Evolutionary conservation across 1,140 invertebrate genomes (phyloP).

Genomic region (Coelopa frigida): DNA sequence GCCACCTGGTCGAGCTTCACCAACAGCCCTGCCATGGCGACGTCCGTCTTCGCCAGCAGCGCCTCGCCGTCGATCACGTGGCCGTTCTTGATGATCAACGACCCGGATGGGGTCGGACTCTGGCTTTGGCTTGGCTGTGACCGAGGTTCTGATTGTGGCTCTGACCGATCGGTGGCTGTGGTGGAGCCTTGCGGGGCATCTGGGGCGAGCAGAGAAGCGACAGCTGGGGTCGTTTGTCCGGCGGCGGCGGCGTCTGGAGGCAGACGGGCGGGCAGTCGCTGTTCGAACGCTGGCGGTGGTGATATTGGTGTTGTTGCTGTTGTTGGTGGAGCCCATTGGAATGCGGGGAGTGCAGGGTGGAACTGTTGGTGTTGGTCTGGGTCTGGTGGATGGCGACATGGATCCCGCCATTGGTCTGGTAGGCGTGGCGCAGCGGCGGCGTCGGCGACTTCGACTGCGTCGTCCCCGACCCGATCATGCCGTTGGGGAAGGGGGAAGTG

Average conservation of each 20-base stretch:
- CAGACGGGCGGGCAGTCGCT: slow-evolving; percentile 13
- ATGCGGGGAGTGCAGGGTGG: slow-evolving; percentile 17
- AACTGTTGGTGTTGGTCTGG: background rate
- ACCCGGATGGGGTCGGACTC: slow-evolving; percentile 1
- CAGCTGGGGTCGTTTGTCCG: slow-evolving; percentile 12
- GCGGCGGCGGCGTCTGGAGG: slow-evolving; percentile 8
- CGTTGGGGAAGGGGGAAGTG: slow-evolving; percentile 1
- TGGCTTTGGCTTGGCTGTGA: background rate
- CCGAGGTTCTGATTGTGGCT: background rate
- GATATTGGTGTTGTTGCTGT: slow-evolving; percentile 22
- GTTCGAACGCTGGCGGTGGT: slow-evolving; percentile 8
- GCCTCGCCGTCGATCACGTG: slow-evolving; percentile 52
- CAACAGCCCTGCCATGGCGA: slow-evolving; percentile 57
- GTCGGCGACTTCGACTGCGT: no score
- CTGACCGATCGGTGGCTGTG: slow-evolving; percentile 36
- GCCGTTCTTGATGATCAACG: slow-evolving; percentile 47
- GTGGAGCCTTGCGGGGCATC: slow-evolving; percentile 44
- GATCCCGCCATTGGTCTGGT: background rate
- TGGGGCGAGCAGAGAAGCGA: slow-evolving; percentile 46
- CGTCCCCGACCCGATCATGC: no score
- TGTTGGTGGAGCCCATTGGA: slow-evolving; percentile 24
- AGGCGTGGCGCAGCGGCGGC: no score
- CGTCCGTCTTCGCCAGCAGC: slow-evolving; percentile 58
- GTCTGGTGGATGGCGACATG: slow-evolving; percentile 5
- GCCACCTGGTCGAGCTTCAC: slow-evolving; percentile 60